Conservation (phyloP, 2,888 invertebrate species). For the Synergus gifuensis region DNA sequence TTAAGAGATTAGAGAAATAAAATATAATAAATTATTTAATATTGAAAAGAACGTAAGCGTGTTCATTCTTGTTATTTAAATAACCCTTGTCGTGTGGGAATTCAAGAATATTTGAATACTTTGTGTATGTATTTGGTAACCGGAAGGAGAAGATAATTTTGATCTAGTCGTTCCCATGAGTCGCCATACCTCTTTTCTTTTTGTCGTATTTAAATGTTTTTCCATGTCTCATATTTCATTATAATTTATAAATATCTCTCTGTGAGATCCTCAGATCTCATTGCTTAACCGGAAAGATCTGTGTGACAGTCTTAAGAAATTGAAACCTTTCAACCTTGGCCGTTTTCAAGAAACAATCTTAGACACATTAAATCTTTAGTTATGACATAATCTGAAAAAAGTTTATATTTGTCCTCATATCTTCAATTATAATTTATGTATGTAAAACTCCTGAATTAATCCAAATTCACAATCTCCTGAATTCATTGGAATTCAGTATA, state of each 20-base stretch:
- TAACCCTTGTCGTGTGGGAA: neutral
- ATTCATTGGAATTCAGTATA: too few species aligned
- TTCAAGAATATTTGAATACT: neutral
- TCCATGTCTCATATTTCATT: neutral
- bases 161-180: slow-evolving; percentile 8
- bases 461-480: too few species aligned
- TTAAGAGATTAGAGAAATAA: too few species aligned
- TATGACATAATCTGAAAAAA: too few species aligned
- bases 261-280: neutral
- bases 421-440: too few species aligned
- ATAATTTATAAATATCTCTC: neutral
- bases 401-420: too few species aligned
- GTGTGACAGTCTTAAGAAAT: neutral
- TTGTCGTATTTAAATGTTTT: neutral
- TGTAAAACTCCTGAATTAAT: too few species aligned
- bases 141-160: neutral
- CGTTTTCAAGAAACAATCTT: too few species aligned
- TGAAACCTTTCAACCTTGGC: neutral
- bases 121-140: neutral
- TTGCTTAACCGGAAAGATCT: neutral
- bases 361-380: too few species aligned
- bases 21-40: too few species aligned
- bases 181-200: neutral
- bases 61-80: too few species aligned
- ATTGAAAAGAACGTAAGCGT: too few species aligned